Evolutionary conservation across 2,113 vertebrate species (phyloP), one percentile per base, ranked within the genome.

Genomic region (Porphyrio hochstetteri): DNA sequence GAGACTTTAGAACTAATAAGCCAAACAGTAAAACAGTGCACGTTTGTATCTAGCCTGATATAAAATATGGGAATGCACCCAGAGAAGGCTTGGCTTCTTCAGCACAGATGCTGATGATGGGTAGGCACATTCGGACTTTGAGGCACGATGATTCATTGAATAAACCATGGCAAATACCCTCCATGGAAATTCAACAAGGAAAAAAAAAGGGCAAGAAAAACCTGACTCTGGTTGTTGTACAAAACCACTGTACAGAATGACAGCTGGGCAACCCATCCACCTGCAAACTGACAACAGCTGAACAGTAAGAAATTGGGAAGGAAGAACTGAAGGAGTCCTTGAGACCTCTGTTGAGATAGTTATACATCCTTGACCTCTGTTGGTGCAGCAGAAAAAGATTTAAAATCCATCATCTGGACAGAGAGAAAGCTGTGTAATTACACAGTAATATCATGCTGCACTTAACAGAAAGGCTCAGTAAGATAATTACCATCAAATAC

Each of bases 171-270:
- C 84, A 92, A 86, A 93, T 17, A 21, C 16, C 35, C 48, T 38
- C 90, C 50, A 5, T 10, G 44, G 67, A 63, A 71, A 82, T 36
- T 64, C 71, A 64, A 31, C 7, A 4, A 20, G 71, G 7, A 3
- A 33, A 81, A 90, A 33, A 81, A 90, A 80, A 60, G 63, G n/a
- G 29, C 42, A 82, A 82, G 74, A 95, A 96, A 85, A 88, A 59
- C 83, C 88, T n/a, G 65, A 70, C 44, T 92, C 18, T 11, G 11
- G 79, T 81, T 50, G 24, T 75, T 56, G 24, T 81, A 69, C 12
- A 68, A 70, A 78, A 77, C 44, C 44, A 15, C 50, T 60, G 69
- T 53, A 11, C 27, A 46, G 55, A 77, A 57, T 46, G 65, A 35
- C 61, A 91, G 11, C 27, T 67, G 82, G 71, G 33, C 64, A 76